Percentiles rank a stretch among this genome's conserved stretches.
Conservation (phyloP, 2,113 vertebrate species). For the Rhynchopsitta pachyrhyncha region DNA sequence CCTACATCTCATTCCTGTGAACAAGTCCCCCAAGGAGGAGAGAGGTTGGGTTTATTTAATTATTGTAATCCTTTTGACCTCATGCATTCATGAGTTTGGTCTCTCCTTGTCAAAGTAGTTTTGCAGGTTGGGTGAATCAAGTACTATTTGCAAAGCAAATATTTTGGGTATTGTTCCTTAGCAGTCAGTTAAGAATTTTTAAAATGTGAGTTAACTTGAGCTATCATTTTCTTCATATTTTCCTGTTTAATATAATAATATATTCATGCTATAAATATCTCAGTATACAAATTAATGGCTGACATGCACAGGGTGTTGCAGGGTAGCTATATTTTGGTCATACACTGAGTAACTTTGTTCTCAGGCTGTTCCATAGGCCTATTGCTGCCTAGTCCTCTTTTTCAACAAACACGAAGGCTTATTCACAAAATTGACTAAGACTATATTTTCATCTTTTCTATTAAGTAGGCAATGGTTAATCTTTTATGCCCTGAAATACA, state of each 20-base stretch:
- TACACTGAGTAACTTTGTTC: background rate
- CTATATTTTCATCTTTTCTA: background rate
- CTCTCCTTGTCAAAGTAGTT: slow-evolving; percentile 45
- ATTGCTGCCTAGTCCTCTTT: background rate
- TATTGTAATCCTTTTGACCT: slow-evolving; percentile 58
- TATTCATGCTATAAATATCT: background rate
- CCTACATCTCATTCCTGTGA: slow-evolving; percentile 32
- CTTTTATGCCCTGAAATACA: background rate
- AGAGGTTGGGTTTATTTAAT: background rate
- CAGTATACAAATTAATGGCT: background rate
- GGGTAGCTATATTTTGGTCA: background rate
- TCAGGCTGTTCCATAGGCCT: background rate
- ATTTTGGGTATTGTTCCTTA: slow-evolving; percentile 1
- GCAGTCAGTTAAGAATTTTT: background rate
- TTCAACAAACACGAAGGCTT: background rate
- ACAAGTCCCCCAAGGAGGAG: slow-evolving; percentile 15
- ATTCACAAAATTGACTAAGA: background rate
- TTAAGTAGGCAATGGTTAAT: background rate
- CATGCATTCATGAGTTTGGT: slow-evolving; percentile 35
- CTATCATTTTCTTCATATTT: background rate
- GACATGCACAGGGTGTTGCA: background rate
- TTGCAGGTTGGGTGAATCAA: slow-evolving; percentile 47
- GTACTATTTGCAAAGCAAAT: slow-evolving; percentile 24
- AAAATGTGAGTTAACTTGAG: background rate
- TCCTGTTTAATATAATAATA: background rate